Percentiles rank a stretch among this genome's conserved stretches.
Conservation (phyloP, 1,140 invertebrate species). For the Cotesia chilonis region DNA sequence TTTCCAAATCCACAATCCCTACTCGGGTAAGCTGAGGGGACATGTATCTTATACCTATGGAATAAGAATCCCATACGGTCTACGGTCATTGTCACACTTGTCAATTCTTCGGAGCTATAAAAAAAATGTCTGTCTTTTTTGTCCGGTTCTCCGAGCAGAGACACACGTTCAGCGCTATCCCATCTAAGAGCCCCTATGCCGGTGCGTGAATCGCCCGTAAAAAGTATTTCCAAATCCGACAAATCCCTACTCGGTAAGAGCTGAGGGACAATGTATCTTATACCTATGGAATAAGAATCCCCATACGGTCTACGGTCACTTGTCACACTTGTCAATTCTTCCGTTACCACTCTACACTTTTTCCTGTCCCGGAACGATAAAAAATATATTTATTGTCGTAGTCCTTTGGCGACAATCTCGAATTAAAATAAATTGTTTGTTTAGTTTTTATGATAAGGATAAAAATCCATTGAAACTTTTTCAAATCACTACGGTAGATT, state of each 20-base stretch:
- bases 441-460: too few species aligned
- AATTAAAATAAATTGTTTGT: too few species aligned
- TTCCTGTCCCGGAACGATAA: too few species aligned
- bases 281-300: not conserved
- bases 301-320: too few species aligned
- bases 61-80: too few species aligned
- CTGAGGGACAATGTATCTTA: not conserved
- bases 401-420: too few species aligned
- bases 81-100: too few species aligned
- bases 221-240: not conserved
- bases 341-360: too few species aligned
- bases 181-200: not conserved
- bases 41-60: not conserved
- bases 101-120: not conserved
- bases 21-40: not conserved
- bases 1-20: not conserved
- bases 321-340: too few species aligned
- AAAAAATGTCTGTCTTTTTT: not conserved
- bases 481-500: too few species aligned
- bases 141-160: not conserved
- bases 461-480: too few species aligned
- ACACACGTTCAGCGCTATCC: not conserved
- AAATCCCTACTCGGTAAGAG: not conserved
- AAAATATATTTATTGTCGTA: too few species aligned
- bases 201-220: conserved; percentile 8